Evolutionary conservation across 2,113 vertebrate genomes (phyloP).

Genomic region (Brienomyrus longianalis): DNA sequence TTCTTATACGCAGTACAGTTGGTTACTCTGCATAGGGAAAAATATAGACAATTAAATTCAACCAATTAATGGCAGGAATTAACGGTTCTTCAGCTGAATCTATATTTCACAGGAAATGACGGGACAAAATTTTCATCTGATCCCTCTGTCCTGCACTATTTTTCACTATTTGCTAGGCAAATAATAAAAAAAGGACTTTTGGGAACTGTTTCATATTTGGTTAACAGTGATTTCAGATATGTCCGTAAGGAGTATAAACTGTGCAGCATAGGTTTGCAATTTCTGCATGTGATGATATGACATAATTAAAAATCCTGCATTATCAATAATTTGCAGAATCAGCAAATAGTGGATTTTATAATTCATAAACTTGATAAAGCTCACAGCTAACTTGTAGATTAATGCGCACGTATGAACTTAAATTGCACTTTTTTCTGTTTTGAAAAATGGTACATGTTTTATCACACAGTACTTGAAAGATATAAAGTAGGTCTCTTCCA

Average conservation of each 20-base stretch:
- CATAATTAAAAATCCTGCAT: not conserved
- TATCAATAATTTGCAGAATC: not conserved
- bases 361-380: constrained; percentile 29
- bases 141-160: not conserved
- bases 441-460: not conserved
- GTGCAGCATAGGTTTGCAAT: not conserved
- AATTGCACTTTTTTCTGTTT: not conserved
- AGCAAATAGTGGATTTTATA: not conserved
- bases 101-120: not conserved
- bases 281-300: not conserved
- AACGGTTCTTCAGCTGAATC: not conserved
- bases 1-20: not conserved
- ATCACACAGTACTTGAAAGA: not conserved
- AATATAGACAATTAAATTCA: not conserved
- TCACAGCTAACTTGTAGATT: not conserved
- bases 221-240: not conserved
- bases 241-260: not conserved
- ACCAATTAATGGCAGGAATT: not conserved
- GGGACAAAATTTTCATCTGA: not conserved
- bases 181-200: not conserved
- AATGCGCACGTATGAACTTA: not conserved
- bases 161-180: not conserved
- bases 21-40: not conserved
- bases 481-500: not conserved
- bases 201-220: not conserved